Base-by-base conservation (phyloP, 1,140 invertebrate genomes). In the Drosophila kikkawai region DNA sequence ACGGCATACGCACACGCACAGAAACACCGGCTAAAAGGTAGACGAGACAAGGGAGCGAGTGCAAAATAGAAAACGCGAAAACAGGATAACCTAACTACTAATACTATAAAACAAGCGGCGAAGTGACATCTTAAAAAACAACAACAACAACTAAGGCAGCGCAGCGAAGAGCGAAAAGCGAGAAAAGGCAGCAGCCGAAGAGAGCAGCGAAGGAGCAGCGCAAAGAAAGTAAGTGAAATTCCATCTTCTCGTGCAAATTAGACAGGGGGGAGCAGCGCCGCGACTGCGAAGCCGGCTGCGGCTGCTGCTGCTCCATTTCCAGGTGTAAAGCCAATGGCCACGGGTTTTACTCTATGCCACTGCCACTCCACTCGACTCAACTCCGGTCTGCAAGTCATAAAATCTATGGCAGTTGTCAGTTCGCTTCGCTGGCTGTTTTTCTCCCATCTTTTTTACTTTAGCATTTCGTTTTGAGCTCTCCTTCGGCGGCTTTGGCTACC, bases 211-310 rank as follows among this genome's bases (percentile, higher is more conserved):
- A 64, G 39, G 36, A 37, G 36, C 56, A 78, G 50, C 73, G 26
- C 68, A 86, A 88, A 88, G 84, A 90, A 88, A 88, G 84, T 88
- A 88, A 88, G 84, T 88, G 81, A 56, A 88, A 88, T 88, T 88
- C 84, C 84, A 47, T 71, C 44, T 48, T 73, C 53, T 48, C 57
- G 69, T 73, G 69, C 68, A 73, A 73, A 73, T 73, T 73, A 73
- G 69, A 68, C 61, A 57, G 51, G 41, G 59, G 59, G n/a, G 32
- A 22, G 32, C 32, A 59, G 57, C 56, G 48, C 50, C 47, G 29
- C 45, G 36, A 34, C 39, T 13, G 69, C 51, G 34, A 39, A 19
- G 55, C 57, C 67, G 70, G 67, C 68, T 19, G 51, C 50, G 42
- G 56, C 50, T 22, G 45, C 44, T 53, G 58, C 55, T 86, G 83